These are phyloP conservation scores for Tiliacea aurago DNA, from an alignment of 2,888 invertebrate species.

Conservation along the genomic window DNA sequence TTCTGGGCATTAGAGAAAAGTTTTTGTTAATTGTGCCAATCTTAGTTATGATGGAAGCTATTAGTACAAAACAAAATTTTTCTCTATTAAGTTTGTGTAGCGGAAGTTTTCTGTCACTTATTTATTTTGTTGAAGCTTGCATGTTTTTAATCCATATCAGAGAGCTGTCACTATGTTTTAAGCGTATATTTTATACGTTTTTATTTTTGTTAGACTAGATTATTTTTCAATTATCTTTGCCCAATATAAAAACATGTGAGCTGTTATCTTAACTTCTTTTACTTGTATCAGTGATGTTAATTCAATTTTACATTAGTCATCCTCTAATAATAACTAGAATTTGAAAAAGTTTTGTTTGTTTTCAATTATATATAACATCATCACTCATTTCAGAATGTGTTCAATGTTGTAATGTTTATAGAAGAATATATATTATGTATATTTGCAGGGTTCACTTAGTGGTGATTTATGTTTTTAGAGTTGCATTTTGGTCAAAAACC, in stretches of 20 bases:
- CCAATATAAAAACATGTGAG: constrained; percentile 64
- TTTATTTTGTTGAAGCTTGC: constrained; percentile 66
- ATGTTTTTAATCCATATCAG: constrained; percentile 63
- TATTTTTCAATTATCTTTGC: constrained; percentile 55
- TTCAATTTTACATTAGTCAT: constrained; percentile 49
- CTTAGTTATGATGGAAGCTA: constrained; percentile 62
- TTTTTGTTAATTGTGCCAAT: constrained; percentile 73
- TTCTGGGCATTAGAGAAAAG: constrained; percentile 70
- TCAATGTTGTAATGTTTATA: constrained; percentile 65
- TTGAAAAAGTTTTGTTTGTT: constrained; percentile 61
- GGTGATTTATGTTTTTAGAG: constrained; percentile 80
- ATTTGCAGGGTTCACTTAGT: constrained; percentile 72
- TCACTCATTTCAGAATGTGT: constrained; percentile 61
- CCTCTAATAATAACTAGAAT: constrained; percentile 46
- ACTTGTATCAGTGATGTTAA: constrained; percentile 49
- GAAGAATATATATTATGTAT: constrained; percentile 62
- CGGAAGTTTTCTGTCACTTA: constrained; percentile 54
- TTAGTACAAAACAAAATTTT: constrained; percentile 56
- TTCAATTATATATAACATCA: constrained; percentile 50
- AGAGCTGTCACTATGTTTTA: constrained; percentile 54
- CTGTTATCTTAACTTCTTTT: constrained; percentile 50
- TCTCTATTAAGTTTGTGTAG: constrained; percentile 56
- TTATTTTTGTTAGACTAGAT: constrained; percentile 56
- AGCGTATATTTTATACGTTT: constrained; percentile 48
- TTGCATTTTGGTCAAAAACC: constrained; percentile 77